A percentile compares a stretch with the other conserved stretches of the same genome.
These are phyloP conservation scores for Habrosyne pyritoides DNA, from an alignment of 2,888 invertebrate genomes.

Conservation along the genomic window DNA sequence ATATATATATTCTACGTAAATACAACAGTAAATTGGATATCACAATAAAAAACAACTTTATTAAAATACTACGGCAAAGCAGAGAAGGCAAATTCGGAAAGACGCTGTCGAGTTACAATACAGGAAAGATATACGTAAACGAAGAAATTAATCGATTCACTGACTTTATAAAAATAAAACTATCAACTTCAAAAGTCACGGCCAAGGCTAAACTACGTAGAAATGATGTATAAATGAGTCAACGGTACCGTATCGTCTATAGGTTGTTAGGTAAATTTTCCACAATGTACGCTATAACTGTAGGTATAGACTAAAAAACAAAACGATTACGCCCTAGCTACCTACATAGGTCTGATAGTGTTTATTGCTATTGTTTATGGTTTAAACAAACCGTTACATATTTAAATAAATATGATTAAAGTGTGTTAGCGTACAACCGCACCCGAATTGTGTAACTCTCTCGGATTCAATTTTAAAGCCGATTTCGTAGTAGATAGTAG, in stretches of 20 bases:
- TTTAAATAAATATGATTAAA: too few relatives aligned
- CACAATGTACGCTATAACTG: neutral
- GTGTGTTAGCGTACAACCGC: too few relatives aligned
- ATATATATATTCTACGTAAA: too few relatives aligned
- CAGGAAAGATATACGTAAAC: too few relatives aligned
- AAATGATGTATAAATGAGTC: neutral
- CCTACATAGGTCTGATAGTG: neutral
- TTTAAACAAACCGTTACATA: neutral
- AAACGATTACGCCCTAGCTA: neutral
- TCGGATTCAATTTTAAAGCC: too few relatives aligned
- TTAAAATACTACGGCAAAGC: too few relatives aligned
- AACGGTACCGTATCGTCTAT: neutral
- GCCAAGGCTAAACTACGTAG: neutral
- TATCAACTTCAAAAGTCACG: neutral
- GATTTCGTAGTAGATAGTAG: too few relatives aligned
- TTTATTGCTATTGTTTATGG: neutral
- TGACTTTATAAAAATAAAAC: neutral
- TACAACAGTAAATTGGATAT: too few relatives aligned
- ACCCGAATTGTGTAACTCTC: too few relatives aligned
- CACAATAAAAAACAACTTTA: too few relatives aligned
- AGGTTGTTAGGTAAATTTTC: neutral
- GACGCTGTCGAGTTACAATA: too few relatives aligned
- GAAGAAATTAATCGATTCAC: neutral
- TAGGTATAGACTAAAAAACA: neutral
- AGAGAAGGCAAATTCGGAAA: too few relatives aligned